These are phyloP conservation scores for Hoplostethus mediterraneus DNA, from an alignment of 2,797 vertebrate species.

Conservation along the genomic window DNA sequence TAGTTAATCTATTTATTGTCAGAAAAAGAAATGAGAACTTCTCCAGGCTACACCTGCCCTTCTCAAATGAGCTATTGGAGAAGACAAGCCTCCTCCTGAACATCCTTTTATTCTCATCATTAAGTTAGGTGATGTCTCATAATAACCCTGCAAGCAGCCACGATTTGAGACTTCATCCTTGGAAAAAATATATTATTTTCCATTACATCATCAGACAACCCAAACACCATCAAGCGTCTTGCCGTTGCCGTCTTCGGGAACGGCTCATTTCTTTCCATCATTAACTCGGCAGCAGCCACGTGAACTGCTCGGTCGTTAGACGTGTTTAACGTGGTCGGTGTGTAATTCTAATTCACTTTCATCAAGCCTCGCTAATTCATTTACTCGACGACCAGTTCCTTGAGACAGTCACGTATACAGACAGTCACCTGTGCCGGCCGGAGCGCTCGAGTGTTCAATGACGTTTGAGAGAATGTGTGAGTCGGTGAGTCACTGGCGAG, in stretches of 20 bases:
- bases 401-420: neutral
- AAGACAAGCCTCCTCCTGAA: too few relatives aligned
- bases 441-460: neutral
- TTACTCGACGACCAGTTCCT: neutral
- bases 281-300: conserved; percentile 51
- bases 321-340: conserved; percentile 39
- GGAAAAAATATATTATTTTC: conserved; percentile 34
- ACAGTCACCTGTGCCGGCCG: too few relatives aligned
- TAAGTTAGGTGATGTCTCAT: conserved; percentile 1
- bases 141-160: neutral
- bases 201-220: conserved; percentile 47
- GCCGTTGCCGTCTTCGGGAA: conserved; percentile 40
- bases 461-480: neutral
- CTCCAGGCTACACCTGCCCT: neutral
- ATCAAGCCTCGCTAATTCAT: conserved; percentile 5
- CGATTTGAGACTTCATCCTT: conserved; percentile 4
- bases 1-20: neutral
- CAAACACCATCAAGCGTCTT: conserved; percentile 29
- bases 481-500: neutral
- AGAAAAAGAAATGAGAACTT: neutral
- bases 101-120: neutral
- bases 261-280: conserved; percentile 64
- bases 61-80: neutral
- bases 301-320: conserved; percentile 42
- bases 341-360: conserved; percentile 9